Conservation (phyloP, 2,888 invertebrate species). For the Aspidiotus rigidus region DNA sequence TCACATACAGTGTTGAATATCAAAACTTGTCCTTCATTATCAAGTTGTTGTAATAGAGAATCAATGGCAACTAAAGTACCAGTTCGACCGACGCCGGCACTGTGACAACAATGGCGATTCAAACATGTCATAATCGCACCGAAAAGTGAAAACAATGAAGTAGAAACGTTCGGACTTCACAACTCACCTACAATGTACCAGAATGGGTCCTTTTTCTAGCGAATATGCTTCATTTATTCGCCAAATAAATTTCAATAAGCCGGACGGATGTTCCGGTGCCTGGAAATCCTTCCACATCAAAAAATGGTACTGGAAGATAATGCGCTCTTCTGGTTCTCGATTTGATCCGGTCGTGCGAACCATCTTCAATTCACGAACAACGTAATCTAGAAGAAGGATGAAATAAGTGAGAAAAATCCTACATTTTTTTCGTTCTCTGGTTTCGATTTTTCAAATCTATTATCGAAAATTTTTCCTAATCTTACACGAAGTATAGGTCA, state of each 20-base stretch:
- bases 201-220: constrained; percentile 68
- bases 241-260: constrained; percentile 81
- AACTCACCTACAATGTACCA: constrained; percentile 69
- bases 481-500: too few species aligned
- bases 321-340: constrained; percentile 52
- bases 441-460: too few species aligned
- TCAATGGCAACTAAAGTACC: constrained; percentile 90
- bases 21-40: constrained; percentile 70
- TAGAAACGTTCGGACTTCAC: background rate
- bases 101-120: constrained; percentile 41
- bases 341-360: constrained; percentile 42
- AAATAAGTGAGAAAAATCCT: background rate
- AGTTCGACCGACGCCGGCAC: constrained; percentile 89
- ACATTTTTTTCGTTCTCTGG: too few species aligned
- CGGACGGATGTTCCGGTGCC: constrained; percentile 88
- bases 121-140: background rate
- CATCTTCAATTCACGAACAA: constrained; percentile 68
- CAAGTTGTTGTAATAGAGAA: constrained; percentile 74
- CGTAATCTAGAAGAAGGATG: constrained; percentile 58
- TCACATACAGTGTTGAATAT: constrained; percentile 87
- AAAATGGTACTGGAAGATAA: constrained; percentile 85
- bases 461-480: too few species aligned
- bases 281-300: constrained; percentile 93
- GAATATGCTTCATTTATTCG: constrained; percentile 79
- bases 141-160: background rate